These are phyloP conservation scores for Eucera pruinosa DNA, from an alignment of 2,888 invertebrate genomes.

Conservation along the genomic window DNA sequence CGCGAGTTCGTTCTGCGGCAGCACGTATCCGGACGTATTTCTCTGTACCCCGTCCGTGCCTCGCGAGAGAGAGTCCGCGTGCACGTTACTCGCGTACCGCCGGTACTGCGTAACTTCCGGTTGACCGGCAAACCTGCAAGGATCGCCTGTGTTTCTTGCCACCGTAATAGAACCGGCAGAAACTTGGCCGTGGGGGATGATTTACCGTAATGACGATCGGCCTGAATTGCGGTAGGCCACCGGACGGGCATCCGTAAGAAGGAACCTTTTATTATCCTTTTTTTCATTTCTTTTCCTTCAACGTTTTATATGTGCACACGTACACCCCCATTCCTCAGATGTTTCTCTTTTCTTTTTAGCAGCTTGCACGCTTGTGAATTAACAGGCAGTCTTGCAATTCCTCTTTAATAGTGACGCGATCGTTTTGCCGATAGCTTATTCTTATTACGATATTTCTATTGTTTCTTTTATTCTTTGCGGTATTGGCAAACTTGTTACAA, in stretches of 20 bases:
- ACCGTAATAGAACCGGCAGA: constrained; percentile 17
- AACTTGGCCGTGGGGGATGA: constrained; percentile 62
- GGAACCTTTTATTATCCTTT: constrained; percentile 38
- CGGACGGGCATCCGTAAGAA: constrained; percentile 62
- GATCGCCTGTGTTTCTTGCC: constrained; percentile 59
- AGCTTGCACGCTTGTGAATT: background rate
- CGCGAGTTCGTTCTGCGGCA: constrained; percentile 72
- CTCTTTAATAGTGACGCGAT: background rate
- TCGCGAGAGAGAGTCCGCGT: constrained; percentile 45
- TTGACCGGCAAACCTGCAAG: constrained; percentile 63
- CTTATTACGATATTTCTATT: background rate
- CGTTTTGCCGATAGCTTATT: background rate
- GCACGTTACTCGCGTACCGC: constrained; percentile 36
- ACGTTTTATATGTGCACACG: background rate
- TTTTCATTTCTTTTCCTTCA: background rate
- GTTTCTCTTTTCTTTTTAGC: background rate
- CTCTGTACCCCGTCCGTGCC: constrained; percentile 39
- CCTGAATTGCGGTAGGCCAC: constrained; percentile 69
- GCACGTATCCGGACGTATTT: constrained; percentile 71
- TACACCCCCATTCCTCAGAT: background rate
- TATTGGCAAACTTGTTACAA: no score
- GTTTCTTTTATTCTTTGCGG: background rate
- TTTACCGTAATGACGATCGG: constrained; percentile 72
- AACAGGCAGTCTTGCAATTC: background rate
- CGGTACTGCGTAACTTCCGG: constrained; percentile 62